Evolutionary conservation across 2,113 vertebrate species (phyloP).

Genomic region (Rhabdomys dilectus): DNA sequence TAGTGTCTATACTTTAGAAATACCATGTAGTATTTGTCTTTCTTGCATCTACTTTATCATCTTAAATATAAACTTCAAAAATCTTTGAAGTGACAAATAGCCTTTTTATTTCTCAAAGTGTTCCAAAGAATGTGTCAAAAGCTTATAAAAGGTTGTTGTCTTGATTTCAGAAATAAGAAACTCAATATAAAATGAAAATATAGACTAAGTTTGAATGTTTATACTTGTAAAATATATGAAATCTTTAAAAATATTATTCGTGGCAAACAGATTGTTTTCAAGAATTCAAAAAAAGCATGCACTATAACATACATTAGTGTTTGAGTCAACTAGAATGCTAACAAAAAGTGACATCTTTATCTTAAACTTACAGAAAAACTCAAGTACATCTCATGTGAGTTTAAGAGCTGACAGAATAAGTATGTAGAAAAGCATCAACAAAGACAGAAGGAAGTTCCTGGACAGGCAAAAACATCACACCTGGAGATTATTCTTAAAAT

Average conservation of each 20-base stretch:
- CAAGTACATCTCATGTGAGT: not conserved
- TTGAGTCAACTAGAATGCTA: not conserved
- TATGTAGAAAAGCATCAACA: not conserved
- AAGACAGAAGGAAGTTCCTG: not conserved
- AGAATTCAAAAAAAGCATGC: not conserved
- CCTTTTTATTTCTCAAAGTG: not conserved
- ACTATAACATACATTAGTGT: not conserved
- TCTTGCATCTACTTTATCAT: not conserved
- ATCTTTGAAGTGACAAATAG: not conserved
- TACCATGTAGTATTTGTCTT: not conserved
- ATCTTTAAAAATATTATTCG: not conserved
- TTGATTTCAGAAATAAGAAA: slow-evolving; percentile 39
- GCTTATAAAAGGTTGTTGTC: not conserved
- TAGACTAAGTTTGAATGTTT: not conserved
- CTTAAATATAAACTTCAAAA: slow-evolving; percentile 2
- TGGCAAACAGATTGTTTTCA: not conserved
- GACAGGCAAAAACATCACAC: not conserved
- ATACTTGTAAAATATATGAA: not conserved
- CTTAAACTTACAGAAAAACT: not conserved
- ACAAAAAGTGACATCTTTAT: not conserved
- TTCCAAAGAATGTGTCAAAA: not conserved
- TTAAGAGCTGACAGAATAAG: not conserved
- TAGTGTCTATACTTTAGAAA: too few species aligned
- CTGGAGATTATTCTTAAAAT: not conserved
- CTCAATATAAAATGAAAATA: slow-evolving; percentile 1